Base-by-base conservation (phyloP, 2,113 vertebrate genomes). In the Anoplopoma fimbria region DNA sequence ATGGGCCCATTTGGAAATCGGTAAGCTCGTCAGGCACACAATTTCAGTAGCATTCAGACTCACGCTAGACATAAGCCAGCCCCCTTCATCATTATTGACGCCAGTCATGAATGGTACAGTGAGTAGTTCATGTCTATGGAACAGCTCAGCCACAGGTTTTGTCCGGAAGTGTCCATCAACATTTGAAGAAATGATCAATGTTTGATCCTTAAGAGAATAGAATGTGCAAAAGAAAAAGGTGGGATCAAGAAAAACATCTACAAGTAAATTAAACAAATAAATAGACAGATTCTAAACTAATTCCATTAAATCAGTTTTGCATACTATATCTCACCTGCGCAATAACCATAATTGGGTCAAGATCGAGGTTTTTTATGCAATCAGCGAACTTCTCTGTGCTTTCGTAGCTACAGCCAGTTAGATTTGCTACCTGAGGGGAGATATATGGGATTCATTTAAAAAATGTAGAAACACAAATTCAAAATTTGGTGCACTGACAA, bases 381-480 rank as follows among this genome's bases (percentile, higher is more conserved):
- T 93, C 81, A 45, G 85, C 82, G 0, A 95, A 89, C 38, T 69
- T 72, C 87, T 95, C 70, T 81, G 94, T 88, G 88, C 88, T 94
- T 42, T 93, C 87, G 7, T 81, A 49, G 82, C 92, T 93, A 85
- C 95, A 95, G 78, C 91, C 94, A 27, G 91, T 93, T n/a, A n/a
- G 0, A 57, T 95, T 93, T 74, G 92, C 94, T 4, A 87, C 25
- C 95, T 96, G 75, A 68, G 64, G 47, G 83, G 23, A 81, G 19
- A 89, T 4, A 47, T 6, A 19, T 57, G 6, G 6, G 17, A 68
- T 53, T 2, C 2, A 5, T 70, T 2, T 31, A 21, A 74, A 27
- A 36, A 42, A 38, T 60, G 31, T 6, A n/a, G n/a, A 21, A 55
- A 67, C 29, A 29, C 4, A 69, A 17, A 38, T 14, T 68, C 2